Evolutionary conservation across 2,797 vertebrate species (phyloP).

Genomic region (Lutjanus campechanus): DNA sequence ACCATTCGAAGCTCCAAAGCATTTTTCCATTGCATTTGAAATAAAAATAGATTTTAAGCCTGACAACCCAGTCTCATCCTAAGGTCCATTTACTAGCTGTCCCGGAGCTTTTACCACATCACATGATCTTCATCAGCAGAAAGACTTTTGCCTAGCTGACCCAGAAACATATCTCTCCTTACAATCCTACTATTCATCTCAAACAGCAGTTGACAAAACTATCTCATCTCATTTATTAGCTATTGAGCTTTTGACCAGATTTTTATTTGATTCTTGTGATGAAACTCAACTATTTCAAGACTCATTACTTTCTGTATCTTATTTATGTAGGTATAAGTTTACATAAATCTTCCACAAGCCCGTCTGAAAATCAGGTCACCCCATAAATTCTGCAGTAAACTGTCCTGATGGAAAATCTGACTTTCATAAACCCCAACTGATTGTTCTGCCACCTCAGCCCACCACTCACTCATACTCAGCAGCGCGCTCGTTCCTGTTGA

Average conservation of each 20-base stretch:
- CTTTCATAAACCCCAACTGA: not conserved
- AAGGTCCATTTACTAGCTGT: not conserved
- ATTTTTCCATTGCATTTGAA: not conserved
- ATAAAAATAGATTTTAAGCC: no score
- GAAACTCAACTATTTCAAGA: not conserved
- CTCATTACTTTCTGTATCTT: not conserved
- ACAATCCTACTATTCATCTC: no score
- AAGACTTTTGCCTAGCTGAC: not conserved
- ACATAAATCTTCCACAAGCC: no score
- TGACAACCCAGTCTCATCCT: no score
- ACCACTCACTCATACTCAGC: slow-evolving; percentile 16
- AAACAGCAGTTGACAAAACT: not conserved
- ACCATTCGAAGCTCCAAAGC: not conserved
- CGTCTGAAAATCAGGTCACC: not conserved
- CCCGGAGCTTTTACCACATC: not conserved
- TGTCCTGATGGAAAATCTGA: not conserved
- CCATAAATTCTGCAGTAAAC: slow-evolving; percentile 14
- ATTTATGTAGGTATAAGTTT: not conserved
- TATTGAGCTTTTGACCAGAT: not conserved
- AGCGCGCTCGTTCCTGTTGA: slow-evolving; percentile 28
- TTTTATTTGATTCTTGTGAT: not conserved
- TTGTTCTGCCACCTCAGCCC: not conserved
- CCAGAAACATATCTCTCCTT: not conserved
- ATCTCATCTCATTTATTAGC: not conserved
- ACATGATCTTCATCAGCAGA: not conserved